These are phyloP conservation scores for Papilio xuthus DNA, from an alignment of 1,140 invertebrate species.

Conservation along the genomic window DNA sequence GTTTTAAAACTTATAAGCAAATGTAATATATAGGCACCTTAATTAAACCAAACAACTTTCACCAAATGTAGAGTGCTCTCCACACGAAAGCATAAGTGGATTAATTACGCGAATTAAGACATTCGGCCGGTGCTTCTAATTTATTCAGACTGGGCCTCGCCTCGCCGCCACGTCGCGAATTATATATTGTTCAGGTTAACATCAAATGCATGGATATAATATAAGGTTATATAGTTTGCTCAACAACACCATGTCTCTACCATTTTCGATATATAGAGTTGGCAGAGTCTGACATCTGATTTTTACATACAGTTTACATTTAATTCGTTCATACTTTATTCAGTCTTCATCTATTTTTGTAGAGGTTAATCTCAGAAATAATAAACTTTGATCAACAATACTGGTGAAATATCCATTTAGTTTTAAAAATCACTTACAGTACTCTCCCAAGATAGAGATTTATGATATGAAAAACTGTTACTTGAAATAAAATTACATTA, in stretches of 20 bases:
- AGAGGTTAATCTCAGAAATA: no score
- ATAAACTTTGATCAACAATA: no score
- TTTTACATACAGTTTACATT: no score
- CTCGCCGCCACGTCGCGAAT: not conserved
- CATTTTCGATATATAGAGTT: not conserved
- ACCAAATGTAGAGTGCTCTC: conserved; percentile 12
- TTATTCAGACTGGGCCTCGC: conserved; percentile 3
- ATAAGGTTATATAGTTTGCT: not conserved
- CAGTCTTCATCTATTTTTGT: no score
- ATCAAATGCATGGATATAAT: not conserved
- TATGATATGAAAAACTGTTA: no score
- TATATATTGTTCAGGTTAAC: not conserved
- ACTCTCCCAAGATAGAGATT: no score
- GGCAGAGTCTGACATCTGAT: no score
- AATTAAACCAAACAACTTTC: conserved; percentile 7
- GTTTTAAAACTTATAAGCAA: not conserved
- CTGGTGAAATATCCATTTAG: no score
- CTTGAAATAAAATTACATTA: no score
- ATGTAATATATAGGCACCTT: not conserved
- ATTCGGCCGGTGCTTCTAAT: conserved; percentile 1
- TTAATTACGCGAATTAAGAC: conserved; percentile 22
- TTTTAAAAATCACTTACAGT: no score
- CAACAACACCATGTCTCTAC: not conserved
- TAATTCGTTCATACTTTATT: no score
- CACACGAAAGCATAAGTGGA: conserved; percentile 4